Base-by-base conservation (phyloP, 2,797 vertebrate species). In the Pangasius krempfi region DNA sequence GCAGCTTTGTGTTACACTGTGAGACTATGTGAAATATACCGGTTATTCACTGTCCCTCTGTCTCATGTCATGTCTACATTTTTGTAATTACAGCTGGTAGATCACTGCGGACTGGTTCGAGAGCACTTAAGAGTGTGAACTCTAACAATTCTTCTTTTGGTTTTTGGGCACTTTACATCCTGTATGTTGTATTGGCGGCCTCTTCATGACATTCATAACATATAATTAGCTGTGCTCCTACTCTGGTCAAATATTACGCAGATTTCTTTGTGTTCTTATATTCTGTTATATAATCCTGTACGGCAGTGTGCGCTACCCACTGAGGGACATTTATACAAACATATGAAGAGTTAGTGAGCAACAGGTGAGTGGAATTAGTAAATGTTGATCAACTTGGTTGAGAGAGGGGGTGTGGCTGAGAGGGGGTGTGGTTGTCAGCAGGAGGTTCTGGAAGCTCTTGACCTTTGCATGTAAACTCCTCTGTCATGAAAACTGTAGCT, bases 1-100 rank as follows among this genome's bases (percentile, higher is more conserved):
- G 10, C 14, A 30, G n/a, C n/a, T 7, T 30, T 33, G 50, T 79
- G 50, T 54, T 50, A 47, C 25, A 14, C 40, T 47, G 81, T 60
- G 54, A 27, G 40, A 83, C n/a, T 84, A n/a, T 60, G 58, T 84
- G 82, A 84, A 58, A 62, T 62, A 14, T 60, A 40, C 33, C 2
- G 5, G 22, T 58, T 56, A 73, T 58, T 54, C 68, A 75, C n/a
- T 25, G 30, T 44, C 20, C 13, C 33, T 40, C n/a, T 52, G n/a
- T 56, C 84, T 81, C 10, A 8, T 20, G 22, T 78, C 47, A 16
- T 2, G 3, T 50, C 10, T 2, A 2, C 5, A 13, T 25, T 75
- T n/a, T n/a, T 78, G 27, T 52, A 30, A 30, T 14, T 52, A 52
- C 5, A 52, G 25, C 47, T 52, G 75, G 25, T 27, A 40, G 25